Conservation (phyloP, 2,888 invertebrate species). For the Lasioglossum figueresi region DNA sequence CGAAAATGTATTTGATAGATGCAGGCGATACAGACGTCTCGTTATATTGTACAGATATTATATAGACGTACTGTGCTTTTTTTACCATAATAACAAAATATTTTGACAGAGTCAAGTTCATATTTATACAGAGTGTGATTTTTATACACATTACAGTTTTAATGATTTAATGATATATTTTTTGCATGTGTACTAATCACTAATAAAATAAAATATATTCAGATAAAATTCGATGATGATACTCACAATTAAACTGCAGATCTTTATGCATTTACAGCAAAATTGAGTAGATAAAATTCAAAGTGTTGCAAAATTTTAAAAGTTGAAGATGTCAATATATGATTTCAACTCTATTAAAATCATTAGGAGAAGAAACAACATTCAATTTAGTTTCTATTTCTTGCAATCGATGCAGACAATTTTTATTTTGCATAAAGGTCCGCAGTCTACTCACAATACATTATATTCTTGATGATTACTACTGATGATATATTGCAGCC, state of each 20-base stretch:
- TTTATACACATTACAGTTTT: not conserved
- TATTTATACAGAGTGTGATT: not conserved
- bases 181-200: not conserved
- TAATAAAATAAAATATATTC: too few species aligned
- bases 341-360: too few species aligned
- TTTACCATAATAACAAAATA: not conserved
- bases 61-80: not conserved
- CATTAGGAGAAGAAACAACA: too few species aligned
- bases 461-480: not conserved
- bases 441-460: not conserved
- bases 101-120: not conserved
- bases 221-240: slow-evolving; percentile 2
- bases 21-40: not conserved
- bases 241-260: not conserved
- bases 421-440: too few species aligned
- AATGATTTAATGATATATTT: not conserved
- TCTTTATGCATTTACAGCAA: too few species aligned
- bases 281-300: too few species aligned
- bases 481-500: not conserved
- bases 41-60: not conserved
- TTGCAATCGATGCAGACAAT: too few species aligned
- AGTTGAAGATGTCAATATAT: too few species aligned
- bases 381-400: too few species aligned
- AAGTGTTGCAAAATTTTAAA: too few species aligned
- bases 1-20: not conserved